Conservation (phyloP, 2,888 invertebrate genomes). For the Heliconius sara region DNA sequence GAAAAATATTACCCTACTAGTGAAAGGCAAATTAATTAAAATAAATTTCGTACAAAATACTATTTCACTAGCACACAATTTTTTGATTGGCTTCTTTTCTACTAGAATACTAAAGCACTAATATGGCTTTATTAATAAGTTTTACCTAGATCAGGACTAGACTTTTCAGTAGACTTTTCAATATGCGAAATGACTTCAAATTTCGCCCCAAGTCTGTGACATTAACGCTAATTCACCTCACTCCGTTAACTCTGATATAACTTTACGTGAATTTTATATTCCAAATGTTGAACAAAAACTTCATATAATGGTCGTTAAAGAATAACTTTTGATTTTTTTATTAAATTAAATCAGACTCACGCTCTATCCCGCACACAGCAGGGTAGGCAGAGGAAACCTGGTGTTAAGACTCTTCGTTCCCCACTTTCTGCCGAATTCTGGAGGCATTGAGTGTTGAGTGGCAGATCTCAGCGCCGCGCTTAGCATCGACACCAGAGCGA, state of each 20-base stretch:
- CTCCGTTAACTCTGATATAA: constrained; percentile 17
- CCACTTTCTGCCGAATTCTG: too few relatives aligned
- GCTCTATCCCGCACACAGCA: too few relatives aligned
- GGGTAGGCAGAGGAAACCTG: too few relatives aligned
- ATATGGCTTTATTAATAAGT: constrained; percentile 14
- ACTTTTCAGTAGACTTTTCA: too few relatives aligned
- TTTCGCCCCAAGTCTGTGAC: constrained; percentile 32
- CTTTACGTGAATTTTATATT: constrained; percentile 15
- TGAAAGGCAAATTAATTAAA: too few relatives aligned
- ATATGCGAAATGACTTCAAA: too few relatives aligned
- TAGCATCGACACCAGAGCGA: too few relatives aligned
- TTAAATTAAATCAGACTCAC: too few relatives aligned
- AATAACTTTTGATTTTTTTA: not conserved
- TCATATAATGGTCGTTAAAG: constrained; percentile 14
- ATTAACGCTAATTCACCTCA: constrained; percentile 36
- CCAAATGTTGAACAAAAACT: constrained; percentile 17
- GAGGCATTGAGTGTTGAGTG: too few relatives aligned
- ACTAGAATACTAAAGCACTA: not conserved
- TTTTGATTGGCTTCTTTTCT: not conserved
- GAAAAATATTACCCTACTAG: too few relatives aligned
- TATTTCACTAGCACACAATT: not conserved
- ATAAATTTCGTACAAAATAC: not conserved
- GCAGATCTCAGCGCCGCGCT: too few relatives aligned
- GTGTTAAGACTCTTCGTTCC: too few relatives aligned
- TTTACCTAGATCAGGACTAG: not conserved